phyloP scores from a whole-genome alignment of 2,888 invertebrate genomes.

The Hypsopygia costalis region DNA sequence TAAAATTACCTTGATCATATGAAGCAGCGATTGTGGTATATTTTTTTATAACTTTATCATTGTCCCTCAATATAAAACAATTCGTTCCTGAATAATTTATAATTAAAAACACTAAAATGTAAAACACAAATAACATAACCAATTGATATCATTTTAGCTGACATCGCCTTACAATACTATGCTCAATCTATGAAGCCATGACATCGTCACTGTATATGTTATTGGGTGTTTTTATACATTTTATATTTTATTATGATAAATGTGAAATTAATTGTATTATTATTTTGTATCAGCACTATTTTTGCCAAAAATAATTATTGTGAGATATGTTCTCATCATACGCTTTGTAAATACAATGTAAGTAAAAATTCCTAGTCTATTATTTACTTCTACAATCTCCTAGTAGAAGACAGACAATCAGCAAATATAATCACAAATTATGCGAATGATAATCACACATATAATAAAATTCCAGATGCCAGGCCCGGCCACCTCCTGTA shows the following conservation, averaged over 20 bases:
- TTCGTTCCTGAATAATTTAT: constrained; percentile 28
- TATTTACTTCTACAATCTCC: no score
- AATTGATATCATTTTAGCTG: constrained; percentile 46
- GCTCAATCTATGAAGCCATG: constrained; percentile 36
- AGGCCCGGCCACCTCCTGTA: constrained; percentile 47
- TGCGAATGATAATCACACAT: no score
- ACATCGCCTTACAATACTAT: constrained; percentile 7
- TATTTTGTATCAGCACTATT: constrained; percentile 31
- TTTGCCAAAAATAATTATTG: constrained; percentile 39
- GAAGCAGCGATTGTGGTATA: neutral
- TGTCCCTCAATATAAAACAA: constrained; percentile 27
- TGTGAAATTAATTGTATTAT: constrained; percentile 54
- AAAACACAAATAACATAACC: constrained; percentile 67
- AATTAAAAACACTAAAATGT: constrained; percentile 45
- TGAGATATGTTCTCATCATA: constrained; percentile 55
- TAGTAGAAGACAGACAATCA: no score
- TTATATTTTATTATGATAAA: constrained; percentile 54
- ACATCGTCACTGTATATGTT: constrained; percentile 23
- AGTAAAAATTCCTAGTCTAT: constrained; percentile 13
- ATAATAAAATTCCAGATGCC: constrained; percentile 28
- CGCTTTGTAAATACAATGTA: constrained; percentile 55
- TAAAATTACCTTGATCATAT: constrained; percentile 21
- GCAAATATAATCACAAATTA: no score
- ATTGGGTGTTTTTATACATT: constrained; percentile 34
- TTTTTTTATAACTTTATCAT: constrained; percentile 15